Evolutionary conservation across 2,113 vertebrate species (phyloP).

Genomic region (Halichoerus grypus): DNA sequence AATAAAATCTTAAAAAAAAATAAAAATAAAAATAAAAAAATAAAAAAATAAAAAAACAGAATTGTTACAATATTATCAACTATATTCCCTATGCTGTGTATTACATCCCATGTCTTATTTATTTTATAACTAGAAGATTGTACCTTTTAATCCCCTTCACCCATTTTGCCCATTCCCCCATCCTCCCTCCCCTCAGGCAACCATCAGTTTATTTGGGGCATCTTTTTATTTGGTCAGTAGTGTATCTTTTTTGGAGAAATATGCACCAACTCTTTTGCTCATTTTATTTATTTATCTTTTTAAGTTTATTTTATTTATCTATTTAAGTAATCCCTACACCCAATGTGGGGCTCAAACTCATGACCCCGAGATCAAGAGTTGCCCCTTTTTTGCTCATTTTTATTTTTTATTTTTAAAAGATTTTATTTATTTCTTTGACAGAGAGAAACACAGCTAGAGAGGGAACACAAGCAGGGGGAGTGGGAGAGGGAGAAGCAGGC

Average conservation of each 20-base stretch:
- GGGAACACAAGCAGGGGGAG: too few relatives aligned
- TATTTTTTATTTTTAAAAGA: too few relatives aligned
- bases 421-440: too few relatives aligned
- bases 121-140: neutral
- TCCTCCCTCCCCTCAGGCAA: neutral
- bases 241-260: neutral
- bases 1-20: too few relatives aligned
- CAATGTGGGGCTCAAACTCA: neutral
- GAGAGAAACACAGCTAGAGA: too few relatives aligned
- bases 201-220: neutral
- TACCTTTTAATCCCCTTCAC: neutral
- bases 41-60: neutral
- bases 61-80: neutral
- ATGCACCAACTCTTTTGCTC: neutral
- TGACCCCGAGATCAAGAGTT: neutral
- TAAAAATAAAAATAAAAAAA: too few relatives aligned
- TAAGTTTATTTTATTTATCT: neutral
- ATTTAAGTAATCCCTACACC: neutral
- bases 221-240: neutral
- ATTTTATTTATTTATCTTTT: slow-evolving; percentile 5
- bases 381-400: neutral
- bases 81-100: neutral
- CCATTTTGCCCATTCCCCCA: neutral
- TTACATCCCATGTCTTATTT: neutral
- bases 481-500: neutral